A percentile compares a stretch with the other conserved stretches of the same genome.
phyloP scores from a whole-genome alignment of 2,113 vertebrate genomes.

The Merops nubicus region DNA sequence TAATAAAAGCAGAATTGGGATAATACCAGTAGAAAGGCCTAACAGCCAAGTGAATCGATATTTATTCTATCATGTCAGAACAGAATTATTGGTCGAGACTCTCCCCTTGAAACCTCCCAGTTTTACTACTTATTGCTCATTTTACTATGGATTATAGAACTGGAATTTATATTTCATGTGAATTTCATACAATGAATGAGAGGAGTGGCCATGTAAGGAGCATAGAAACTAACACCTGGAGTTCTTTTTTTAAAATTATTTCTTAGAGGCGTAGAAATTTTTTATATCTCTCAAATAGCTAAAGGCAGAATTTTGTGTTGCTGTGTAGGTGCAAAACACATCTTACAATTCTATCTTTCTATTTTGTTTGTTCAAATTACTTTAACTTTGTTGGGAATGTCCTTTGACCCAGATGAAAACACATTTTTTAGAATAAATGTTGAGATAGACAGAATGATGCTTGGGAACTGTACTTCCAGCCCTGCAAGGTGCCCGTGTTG shows the following conservation, averaged over 20 bases:
- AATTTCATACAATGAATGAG: not conserved
- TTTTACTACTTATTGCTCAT: not conserved
- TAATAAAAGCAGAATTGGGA: not conserved
- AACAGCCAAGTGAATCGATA: not conserved
- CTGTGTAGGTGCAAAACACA: not conserved
- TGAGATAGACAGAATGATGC: not conserved
- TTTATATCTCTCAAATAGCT: not conserved
- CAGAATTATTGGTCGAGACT: not conserved
- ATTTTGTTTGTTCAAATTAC: not conserved
- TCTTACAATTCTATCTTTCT: not conserved
- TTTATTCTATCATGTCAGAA: not conserved
- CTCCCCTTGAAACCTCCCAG: not conserved
- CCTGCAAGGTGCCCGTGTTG: not conserved
- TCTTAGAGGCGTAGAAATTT: not conserved
- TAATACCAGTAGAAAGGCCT: conserved; percentile 3
- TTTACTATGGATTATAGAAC: not conserved
- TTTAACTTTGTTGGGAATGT: not conserved
- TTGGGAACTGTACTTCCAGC: not conserved
- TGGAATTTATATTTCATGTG: not conserved
- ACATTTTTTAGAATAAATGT: not conserved
- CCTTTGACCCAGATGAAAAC: not conserved
- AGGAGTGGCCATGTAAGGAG: not conserved
- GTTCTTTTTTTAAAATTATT: not conserved
- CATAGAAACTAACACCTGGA: not conserved
- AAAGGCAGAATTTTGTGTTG: not conserved